These are phyloP conservation scores for Dasypolia templi DNA, from an alignment of 2,888 invertebrate genomes.

Conservation along the genomic window DNA sequence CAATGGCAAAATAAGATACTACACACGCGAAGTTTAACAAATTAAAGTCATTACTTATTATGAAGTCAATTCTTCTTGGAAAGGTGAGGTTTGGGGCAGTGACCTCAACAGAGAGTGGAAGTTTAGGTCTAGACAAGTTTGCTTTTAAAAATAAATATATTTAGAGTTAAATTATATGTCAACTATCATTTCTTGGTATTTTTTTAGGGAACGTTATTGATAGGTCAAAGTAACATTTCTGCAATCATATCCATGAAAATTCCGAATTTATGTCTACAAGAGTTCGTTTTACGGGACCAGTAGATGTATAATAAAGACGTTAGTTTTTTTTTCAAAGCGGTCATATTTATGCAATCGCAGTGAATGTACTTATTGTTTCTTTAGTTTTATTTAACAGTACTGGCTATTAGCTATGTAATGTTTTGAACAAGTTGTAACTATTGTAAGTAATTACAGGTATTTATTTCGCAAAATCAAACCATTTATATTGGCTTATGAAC, in stretches of 20 bases:
- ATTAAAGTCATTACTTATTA: slow-evolving; percentile 29
- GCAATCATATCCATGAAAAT: neutral
- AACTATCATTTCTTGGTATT: neutral
- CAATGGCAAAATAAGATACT: slow-evolving; percentile 38
- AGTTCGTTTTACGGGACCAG: neutral
- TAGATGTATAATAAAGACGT: neutral
- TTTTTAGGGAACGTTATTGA: neutral
- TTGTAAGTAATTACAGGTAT: neutral
- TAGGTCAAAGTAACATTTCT: neutral
- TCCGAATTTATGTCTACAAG: neutral
- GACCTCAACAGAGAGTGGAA: slow-evolving; percentile 14
- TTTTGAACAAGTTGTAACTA: neutral
- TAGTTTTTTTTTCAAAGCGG: neutral
- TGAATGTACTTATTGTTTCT: slow-evolving; percentile 45
- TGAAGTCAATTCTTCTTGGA: slow-evolving; percentile 20
- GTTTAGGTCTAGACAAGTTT: neutral
- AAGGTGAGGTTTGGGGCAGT: neutral
- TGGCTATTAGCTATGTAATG: slow-evolving; percentile 1
- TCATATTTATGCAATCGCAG: slow-evolving; percentile 41
- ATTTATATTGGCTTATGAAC: neutral
- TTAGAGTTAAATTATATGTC: neutral
- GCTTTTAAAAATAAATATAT: neutral
- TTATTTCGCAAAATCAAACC: neutral
- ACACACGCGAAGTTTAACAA: slow-evolving; percentile 49
- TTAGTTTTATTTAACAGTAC: neutral